Conservation (phyloP, 2,888 invertebrate genomes). For the Crossocerus cetratus region DNA sequence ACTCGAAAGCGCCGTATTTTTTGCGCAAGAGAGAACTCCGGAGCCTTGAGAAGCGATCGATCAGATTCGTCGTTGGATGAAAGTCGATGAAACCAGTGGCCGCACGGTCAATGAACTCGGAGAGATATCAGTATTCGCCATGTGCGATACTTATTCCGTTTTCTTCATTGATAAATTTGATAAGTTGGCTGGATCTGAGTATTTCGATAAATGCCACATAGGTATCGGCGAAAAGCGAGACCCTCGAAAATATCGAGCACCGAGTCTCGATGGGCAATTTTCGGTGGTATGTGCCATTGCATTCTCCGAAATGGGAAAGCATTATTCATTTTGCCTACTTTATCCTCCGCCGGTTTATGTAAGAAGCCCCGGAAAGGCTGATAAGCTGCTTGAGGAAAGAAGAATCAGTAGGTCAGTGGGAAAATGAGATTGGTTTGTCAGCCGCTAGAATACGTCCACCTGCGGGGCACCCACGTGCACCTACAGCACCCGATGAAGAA, state of each 20-base stretch:
- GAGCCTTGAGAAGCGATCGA: background rate
- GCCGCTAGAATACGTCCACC: background rate
- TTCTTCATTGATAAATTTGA: background rate
- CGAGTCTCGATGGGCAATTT: too few relatives aligned
- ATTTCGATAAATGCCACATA: too few relatives aligned
- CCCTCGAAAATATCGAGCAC: too few relatives aligned
- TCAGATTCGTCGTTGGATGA: background rate
- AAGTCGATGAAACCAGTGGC: background rate
- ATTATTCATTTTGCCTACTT: too few relatives aligned
- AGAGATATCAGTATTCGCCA: constrained; percentile 3
- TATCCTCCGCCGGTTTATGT: too few relatives aligned
- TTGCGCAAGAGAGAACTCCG: background rate
- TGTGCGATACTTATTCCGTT: background rate
- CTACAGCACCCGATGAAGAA: background rate
- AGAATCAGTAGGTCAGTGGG: background rate
- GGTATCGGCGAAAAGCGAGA: too few relatives aligned
- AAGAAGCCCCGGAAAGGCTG: too few relatives aligned
- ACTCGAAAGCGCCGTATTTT: background rate
- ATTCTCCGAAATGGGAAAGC: too few relatives aligned
- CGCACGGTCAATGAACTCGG: background rate
- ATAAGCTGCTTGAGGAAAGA: too few relatives aligned
- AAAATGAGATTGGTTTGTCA: constrained; percentile 2
- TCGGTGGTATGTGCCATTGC: too few relatives aligned
- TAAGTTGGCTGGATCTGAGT: too few relatives aligned
- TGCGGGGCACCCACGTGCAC: background rate